phyloP scores from a whole-genome alignment of 2,113 vertebrate genomes.

The Circaetus cinerascens region DNA sequence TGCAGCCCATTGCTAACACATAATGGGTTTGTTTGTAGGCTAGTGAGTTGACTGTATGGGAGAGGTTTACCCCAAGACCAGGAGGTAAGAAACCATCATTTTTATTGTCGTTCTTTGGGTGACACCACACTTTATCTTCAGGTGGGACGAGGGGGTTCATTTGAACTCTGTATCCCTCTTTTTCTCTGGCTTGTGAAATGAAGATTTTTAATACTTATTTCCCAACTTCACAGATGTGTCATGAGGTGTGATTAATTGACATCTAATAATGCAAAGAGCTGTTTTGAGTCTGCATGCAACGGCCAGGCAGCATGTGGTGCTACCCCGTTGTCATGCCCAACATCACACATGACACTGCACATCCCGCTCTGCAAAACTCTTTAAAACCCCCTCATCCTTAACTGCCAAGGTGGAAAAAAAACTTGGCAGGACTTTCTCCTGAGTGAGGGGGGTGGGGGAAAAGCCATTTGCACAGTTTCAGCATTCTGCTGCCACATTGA shows the following conservation, averaged over 20 bases:
- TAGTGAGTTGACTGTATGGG: neutral
- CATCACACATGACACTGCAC: neutral
- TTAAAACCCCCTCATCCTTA: neutral
- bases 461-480: neutral
- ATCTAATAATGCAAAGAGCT: neutral
- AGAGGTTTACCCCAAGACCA: neutral
- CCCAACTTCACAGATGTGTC: neutral
- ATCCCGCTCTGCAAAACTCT: neutral
- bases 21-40: fast-evolving
- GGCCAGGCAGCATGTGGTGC: neutral
- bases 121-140: neutral
- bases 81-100: neutral
- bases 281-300: neutral
- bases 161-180: neutral
- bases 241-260: neutral
- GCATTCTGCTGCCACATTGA: neutral
- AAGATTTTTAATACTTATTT: neutral
- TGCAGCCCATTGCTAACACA: neutral
- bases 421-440: neutral
- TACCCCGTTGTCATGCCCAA: neutral
- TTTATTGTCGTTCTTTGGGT: neutral
- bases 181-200: neutral
- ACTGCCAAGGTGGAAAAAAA: neutral
- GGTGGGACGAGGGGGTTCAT: neutral
- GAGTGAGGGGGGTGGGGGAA: neutral